phyloP scores from a whole-genome alignment of 2,888 invertebrate genomes.

The Mythimna impura region DNA sequence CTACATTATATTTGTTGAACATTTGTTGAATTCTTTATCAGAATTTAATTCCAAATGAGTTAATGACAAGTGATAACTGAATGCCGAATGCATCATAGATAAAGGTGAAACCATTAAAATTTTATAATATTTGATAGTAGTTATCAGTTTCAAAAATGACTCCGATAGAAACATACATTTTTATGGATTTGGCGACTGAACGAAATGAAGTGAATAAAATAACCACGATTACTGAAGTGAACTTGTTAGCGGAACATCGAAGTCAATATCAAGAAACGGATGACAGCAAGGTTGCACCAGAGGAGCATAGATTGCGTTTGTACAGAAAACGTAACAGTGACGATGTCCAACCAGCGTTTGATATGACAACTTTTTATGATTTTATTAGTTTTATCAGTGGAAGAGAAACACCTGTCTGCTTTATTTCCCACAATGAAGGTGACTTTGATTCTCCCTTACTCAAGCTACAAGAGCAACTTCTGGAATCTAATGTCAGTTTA shows the following conservation, averaged over 20 bases:
- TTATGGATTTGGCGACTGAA: conserved; percentile 41
- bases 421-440: conserved; percentile 28
- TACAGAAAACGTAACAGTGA: conserved; percentile 34
- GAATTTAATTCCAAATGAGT: conserved; percentile 1
- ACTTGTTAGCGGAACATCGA: conserved; percentile 32
- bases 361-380: conserved; percentile 27
- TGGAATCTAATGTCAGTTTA: conserved; percentile 40
- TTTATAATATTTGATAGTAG: conserved; percentile 1
- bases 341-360: conserved; percentile 15
- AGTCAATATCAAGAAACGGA: conserved; percentile 46
- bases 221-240: conserved; percentile 39
- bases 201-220: conserved; percentile 31
- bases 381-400: conserved; percentile 38
- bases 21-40: conserved; percentile 29
- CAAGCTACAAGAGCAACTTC: conserved; percentile 35
- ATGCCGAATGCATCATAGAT: conserved; percentile 24
- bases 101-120: conserved; percentile 10
- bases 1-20: conserved; percentile 26
- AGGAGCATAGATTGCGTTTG: conserved; percentile 25
- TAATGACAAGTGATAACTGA: conserved; percentile 5
- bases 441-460: conserved; percentile 16
- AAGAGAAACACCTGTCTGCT: conserved; percentile 31
- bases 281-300: conserved; percentile 41
- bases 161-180: conserved; percentile 45
- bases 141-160: conserved; percentile 45